Percentiles rank a stretch among this genome's conserved stretches.
These are phyloP conservation scores for Centrocercus urophasianus DNA, from an alignment of 2,113 vertebrate genomes.

Conservation along the genomic window DNA sequence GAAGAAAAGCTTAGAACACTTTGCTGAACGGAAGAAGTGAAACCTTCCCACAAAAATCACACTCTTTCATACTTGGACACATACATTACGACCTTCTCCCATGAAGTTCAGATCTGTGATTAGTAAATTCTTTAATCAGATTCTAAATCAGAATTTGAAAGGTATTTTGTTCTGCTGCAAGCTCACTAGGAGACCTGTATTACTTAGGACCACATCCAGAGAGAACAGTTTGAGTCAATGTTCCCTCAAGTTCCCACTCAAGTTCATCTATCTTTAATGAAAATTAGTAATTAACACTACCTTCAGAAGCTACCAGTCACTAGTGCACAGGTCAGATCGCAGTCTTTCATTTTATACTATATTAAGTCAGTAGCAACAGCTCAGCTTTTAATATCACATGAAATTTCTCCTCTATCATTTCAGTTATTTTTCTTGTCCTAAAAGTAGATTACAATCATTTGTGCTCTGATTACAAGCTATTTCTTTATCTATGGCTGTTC, in stretches of 20 bases:
- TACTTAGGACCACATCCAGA: not conserved
- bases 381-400: not conserved
- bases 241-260: not conserved
- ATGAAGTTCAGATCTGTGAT: not conserved
- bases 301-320: not conserved
- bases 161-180: not conserved
- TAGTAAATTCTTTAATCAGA: not conserved
- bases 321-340: not conserved
- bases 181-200: not conserved
- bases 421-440: not conserved
- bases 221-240: not conserved
- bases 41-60: not conserved
- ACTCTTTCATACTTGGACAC: not conserved
- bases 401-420: not conserved
- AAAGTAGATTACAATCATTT: conserved; percentile 14
- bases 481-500: not conserved
- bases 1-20: not conserved
- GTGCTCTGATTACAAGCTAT: not conserved
- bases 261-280: not conserved
- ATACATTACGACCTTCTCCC: not conserved
- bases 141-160: not conserved
- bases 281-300: conserved; percentile 5
- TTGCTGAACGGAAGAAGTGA: not conserved
- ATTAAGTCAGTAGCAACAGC: conserved; percentile 7
- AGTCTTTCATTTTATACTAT: not conserved